A percentile compares a stretch with the other conserved stretches of the same genome.
These are phyloP conservation scores for Galagoides demidoff DNA, from an alignment of 2,797 vertebrate species.

Conservation along the genomic window DNA sequence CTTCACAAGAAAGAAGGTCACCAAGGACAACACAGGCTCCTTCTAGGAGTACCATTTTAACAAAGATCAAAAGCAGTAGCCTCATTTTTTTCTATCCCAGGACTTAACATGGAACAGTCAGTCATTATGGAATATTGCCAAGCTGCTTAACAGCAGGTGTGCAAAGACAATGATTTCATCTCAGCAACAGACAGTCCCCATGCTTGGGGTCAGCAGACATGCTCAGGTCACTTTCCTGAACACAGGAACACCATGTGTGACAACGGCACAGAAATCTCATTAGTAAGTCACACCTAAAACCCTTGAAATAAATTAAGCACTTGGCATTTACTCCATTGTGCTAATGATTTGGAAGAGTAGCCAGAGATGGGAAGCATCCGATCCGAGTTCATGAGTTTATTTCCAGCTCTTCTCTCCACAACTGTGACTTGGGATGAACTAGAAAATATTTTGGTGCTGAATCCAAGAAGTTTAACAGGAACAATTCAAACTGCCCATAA, in stretches of 20 bases:
- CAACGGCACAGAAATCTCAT: background rate
- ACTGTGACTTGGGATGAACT: background rate
- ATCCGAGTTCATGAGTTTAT: background rate
- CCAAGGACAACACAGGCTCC: too few relatives aligned
- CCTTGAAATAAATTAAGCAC: background rate
- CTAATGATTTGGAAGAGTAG: background rate
- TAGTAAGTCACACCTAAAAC: background rate
- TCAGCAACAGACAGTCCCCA: background rate
- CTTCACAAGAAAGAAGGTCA: background rate
- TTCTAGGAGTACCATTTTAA: background rate
- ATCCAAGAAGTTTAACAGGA: background rate
- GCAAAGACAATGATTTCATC: background rate
- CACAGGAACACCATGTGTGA: background rate
- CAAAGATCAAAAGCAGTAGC: background rate
- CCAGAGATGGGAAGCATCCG: background rate
- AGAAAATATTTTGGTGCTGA: background rate
- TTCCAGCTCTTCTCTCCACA: background rate
- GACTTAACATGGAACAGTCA: background rate
- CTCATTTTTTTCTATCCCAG: background rate
- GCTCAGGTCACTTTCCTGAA: background rate
- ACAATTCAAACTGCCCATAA: background rate
- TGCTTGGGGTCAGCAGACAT: background rate
- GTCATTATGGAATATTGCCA: background rate
- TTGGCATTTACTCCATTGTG: background rate
- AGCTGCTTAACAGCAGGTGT: background rate